These are phyloP conservation scores for Melanerpes aurifrons DNA, from an alignment of 2,113 vertebrate genomes.

Conservation along the genomic window DNA sequence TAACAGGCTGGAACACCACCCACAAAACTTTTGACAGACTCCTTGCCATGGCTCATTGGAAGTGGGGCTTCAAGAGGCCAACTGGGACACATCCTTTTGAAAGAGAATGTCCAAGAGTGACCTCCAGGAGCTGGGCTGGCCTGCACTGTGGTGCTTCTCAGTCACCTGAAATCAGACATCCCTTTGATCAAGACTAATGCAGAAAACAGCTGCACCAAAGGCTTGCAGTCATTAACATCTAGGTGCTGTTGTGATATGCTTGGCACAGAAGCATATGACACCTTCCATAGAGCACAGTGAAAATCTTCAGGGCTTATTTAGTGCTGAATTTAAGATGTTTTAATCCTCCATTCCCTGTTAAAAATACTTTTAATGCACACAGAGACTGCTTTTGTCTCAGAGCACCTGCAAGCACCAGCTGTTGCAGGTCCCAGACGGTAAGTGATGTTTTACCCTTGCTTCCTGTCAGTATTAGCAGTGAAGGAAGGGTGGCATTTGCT, in stretches of 20 bases:
- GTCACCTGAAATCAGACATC: background rate
- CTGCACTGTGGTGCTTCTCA: background rate
- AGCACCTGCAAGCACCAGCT: background rate
- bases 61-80: background rate
- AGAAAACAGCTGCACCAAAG: background rate
- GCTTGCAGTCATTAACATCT: background rate
- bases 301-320: background rate
- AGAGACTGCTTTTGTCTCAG: background rate
- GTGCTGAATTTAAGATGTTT: background rate
- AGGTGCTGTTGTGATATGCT: background rate
- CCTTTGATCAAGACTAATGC: background rate
- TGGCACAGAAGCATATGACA: background rate
- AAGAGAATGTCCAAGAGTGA: background rate
- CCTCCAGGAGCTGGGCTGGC: background rate
- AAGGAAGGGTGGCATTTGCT: background rate
- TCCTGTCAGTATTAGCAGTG: accelerated
- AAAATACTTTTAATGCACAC: background rate
- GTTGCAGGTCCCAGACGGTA: background rate
- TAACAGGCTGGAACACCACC: background rate
- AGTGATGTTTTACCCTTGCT: background rate
- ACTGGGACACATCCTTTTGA: accelerated
- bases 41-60: background rate
- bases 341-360: background rate
- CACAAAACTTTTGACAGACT: accelerated
- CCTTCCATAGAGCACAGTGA: background rate